Evolutionary conservation across 1,140 invertebrate species (phyloP).

Genomic region (Tetramorium simillimum): DNA sequence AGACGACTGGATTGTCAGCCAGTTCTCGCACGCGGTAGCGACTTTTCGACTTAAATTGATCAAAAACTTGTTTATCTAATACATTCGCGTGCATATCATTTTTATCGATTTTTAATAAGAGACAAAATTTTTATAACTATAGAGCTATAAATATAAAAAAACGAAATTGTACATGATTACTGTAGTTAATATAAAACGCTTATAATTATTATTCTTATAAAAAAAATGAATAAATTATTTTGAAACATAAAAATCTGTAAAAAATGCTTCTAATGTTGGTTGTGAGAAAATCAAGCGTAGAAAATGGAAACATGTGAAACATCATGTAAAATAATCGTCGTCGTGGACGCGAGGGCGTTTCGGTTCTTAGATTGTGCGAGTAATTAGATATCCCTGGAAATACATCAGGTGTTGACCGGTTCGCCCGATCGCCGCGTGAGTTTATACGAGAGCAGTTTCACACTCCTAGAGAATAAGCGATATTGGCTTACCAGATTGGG

Average conservation of each 20-base stretch:
- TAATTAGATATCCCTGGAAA: slow-evolving; percentile 84
- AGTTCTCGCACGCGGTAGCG: background rate
- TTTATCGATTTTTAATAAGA: background rate
- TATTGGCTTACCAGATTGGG: slow-evolving; percentile 77
- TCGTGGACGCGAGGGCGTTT: slow-evolving; percentile 70
- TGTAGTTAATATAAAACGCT: background rate
- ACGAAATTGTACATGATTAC: background rate
- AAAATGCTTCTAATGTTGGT: background rate
- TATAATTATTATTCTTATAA: background rate
- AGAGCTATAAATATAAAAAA: background rate
- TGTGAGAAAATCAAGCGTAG: background rate
- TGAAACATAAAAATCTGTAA: background rate
- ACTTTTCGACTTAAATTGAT: slow-evolving; percentile 38
- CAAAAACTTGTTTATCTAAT: background rate
- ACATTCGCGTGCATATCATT: background rate
- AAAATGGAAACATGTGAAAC: slow-evolving; percentile 26
- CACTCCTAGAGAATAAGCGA: slow-evolving; percentile 70
- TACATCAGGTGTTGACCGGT: slow-evolving; percentile 74
- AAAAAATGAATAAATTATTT: background rate
- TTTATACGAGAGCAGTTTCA: slow-evolving; percentile 59
- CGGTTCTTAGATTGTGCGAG: slow-evolving; percentile 73
- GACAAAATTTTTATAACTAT: background rate
- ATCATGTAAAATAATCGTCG: background rate
- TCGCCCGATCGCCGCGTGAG: slow-evolving; percentile 60
- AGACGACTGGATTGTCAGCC: slow-evolving; percentile 24